Conservation (phyloP, 2,113 vertebrate genomes). For the Sylvia atricapilla region DNA sequence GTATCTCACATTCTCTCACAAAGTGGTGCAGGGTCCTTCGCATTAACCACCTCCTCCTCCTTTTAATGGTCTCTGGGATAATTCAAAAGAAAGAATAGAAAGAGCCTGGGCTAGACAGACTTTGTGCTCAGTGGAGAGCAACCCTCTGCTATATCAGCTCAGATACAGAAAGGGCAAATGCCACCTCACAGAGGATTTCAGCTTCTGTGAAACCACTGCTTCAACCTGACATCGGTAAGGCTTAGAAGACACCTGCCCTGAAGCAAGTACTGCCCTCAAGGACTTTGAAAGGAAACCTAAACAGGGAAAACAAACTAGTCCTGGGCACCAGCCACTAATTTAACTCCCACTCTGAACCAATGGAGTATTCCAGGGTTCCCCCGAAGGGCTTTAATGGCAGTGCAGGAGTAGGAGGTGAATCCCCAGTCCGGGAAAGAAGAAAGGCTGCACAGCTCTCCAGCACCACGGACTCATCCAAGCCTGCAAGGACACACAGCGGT, state of each 20-base stretch:
- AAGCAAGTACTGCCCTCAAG: neutral
- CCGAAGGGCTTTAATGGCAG: neutral
- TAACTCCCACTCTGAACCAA: neutral
- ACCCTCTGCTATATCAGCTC: neutral
- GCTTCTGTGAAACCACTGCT: neutral
- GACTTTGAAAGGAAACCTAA: neutral
- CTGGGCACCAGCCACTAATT: neutral
- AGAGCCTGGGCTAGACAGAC: neutral
- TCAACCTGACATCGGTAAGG: neutral
- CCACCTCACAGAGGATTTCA: neutral
- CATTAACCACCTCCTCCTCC: neutral
- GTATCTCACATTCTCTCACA: neutral
- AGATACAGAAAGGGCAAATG: neutral
- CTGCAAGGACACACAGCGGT: accelerated
- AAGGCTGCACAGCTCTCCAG: neutral
- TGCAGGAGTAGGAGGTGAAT: neutral
- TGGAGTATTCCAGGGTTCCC: neutral
- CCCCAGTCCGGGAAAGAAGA: neutral
- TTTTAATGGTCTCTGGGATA: neutral
- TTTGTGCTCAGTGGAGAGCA: neutral
- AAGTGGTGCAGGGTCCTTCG: neutral
- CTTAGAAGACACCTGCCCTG: neutral
- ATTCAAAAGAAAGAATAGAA: neutral
- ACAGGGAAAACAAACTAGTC: neutral
- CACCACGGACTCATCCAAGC: accelerated